Evolutionary conservation across 2,888 invertebrate genomes (phyloP), one percentile per base, ranked within the genome.

Genomic region (Panopea generosa): DNA sequence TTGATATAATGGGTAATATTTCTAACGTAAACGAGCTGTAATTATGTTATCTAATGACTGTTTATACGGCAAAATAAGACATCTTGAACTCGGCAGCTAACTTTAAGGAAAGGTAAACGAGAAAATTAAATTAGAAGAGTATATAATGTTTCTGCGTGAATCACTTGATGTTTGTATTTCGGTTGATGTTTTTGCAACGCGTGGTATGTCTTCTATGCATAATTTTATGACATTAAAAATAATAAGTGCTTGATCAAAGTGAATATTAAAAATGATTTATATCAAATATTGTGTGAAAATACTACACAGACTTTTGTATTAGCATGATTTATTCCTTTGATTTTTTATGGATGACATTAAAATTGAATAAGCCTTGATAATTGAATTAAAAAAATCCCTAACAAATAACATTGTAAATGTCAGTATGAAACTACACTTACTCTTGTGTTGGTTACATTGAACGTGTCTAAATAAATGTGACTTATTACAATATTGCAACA

Each of bases 1-100:
- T 53, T 61, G 61, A 61, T 61, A 69, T 69, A 69, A 69, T 69
- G 69, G 69, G 61, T 69, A 52, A 45, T 61, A 61, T 69, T 61
- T 61, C 69, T 55, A 61, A 69, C 53, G 49, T 29, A 49, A 55
- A 57, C 57, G 29, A 33, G n/a, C 33, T 20, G 53, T 69, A 69
- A 69, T 69, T 69, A 69, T 61, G 61, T 69, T 61, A 69, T 69
- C 60, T 55, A 69, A 69, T 61, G 69, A 11, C 53, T 55, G 61
- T 61, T 69, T 61, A 61, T 69, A 27, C 45, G 55, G 53, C 29
- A 69, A 60, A 68, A 59, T 59, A 68, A 68, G 68, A 59, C 43
- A 68, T 68, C 43, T 29, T 4, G 7, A 20, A 50, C 22, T 22
- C 59, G 68, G 52, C 59, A 68, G 59, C 45, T 59, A 33, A 11